These are phyloP conservation scores for Iguana delicatissima DNA, from an alignment of 2,797 vertebrate genomes.

Conservation along the genomic window DNA sequence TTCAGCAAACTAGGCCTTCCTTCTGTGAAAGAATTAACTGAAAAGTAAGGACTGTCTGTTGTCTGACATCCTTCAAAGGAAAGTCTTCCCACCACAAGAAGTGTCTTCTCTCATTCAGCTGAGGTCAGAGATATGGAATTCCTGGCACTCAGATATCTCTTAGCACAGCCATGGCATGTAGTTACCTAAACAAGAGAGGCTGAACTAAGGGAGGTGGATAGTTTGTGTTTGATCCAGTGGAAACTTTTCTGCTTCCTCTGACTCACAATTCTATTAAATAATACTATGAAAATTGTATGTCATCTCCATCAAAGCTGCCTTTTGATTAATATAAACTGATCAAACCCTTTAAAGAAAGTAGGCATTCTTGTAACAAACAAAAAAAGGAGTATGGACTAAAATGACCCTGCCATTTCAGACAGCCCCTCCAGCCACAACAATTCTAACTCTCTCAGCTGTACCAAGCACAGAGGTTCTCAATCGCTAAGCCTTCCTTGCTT, in stretches of 20 bases:
- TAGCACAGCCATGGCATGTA: neutral
- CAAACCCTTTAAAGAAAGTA: neutral
- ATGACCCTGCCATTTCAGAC: neutral
- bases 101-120: neutral
- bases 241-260: neutral
- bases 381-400: neutral
- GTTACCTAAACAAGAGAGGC: neutral
- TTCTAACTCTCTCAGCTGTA: slow-evolving; percentile 11
- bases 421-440: neutral
- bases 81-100: neutral
- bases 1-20: neutral
- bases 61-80: neutral
- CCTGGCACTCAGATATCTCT: neutral
- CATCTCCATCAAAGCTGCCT: neutral
- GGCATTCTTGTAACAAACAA: neutral
- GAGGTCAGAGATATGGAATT: neutral
- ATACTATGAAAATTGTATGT: neutral
- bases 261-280: neutral
- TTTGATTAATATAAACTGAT: neutral
- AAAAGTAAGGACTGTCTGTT: neutral
- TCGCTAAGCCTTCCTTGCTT: neutral
- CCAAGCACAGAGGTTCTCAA: slow-evolving; percentile 18
- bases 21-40: neutral
- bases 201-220: neutral
- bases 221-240: neutral